phyloP scores from a whole-genome alignment of 2,113 vertebrate genomes.

The Tauraco erythrolophus region DNA sequence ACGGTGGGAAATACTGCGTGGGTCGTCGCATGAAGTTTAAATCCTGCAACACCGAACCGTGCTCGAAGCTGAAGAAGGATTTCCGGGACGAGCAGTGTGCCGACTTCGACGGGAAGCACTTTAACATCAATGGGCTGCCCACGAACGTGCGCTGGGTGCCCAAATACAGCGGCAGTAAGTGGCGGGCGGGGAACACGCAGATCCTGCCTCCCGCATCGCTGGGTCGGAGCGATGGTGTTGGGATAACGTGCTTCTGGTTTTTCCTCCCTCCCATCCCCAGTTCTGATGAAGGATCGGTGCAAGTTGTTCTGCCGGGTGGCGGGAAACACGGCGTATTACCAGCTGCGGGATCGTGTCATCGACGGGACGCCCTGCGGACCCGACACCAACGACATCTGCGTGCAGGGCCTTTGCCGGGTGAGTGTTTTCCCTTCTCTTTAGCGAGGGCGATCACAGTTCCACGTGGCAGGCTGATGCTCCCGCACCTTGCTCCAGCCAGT shows the following conservation, averaged over 20 bases:
- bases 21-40: conserved; percentile 98
- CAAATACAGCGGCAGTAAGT: conserved; percentile 99
- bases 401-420: conserved; percentile 97
- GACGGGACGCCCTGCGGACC: conserved; percentile 97
- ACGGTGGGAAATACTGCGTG: conserved; percentile 93
- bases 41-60: conserved; percentile 95
- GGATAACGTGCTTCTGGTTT: neutral
- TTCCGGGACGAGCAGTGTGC: conserved; percentile 97
- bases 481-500: accelerated
- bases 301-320: conserved; percentile 97
- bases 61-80: conserved; percentile 90
- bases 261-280: conserved; percentile 62
- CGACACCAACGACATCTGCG: conserved; percentile 96
- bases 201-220: neutral
- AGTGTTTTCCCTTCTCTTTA: neutral
- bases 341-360: conserved; percentile 94
- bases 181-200: neutral
- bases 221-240: accelerated
- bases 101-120: conserved; percentile 92
- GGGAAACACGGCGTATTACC: conserved; percentile 94
- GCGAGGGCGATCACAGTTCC: neutral
- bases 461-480: accelerated
- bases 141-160: conserved; percentile 96
- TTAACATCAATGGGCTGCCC: conserved; percentile 97
- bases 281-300: conserved; percentile 98